phyloP scores from a whole-genome alignment of 53 echinoderm and acorn worm genomes.

The Echinarachnius parma region DNA sequence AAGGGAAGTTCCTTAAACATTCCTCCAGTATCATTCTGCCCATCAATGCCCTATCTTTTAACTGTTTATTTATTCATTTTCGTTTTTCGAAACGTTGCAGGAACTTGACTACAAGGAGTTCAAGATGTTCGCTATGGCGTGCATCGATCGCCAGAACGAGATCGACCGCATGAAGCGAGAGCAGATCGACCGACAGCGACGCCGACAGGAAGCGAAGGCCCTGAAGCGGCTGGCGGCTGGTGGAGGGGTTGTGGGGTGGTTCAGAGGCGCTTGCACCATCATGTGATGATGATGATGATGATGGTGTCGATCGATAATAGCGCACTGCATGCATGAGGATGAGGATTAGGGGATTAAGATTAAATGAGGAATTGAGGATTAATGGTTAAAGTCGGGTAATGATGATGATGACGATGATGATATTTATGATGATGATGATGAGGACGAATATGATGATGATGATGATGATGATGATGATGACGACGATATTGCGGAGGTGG shows the following conservation, averaged over 20 bases:
- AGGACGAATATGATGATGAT: neutral
- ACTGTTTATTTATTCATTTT: neutral
- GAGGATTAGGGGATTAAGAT: neutral
- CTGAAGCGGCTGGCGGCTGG: constrained; percentile 22
- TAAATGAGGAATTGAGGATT: no score
- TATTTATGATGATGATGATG: neutral
- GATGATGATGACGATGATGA: neutral
- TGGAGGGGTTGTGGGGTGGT: neutral
- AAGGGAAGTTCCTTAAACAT: no score
- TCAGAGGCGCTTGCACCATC: constrained; percentile 10
- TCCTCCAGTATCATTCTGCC: neutral
- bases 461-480: neutral
- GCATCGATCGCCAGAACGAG: constrained; percentile 93
- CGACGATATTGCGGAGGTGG: neutral
- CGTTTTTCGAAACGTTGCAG: constrained; percentile 25
- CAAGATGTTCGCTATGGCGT: constrained; percentile 99
- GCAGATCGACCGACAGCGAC: constrained; percentile 62
- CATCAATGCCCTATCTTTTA: neutral
- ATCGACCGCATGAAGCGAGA: constrained; percentile 80
- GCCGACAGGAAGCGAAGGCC: constrained; percentile 47
- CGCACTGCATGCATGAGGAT: no score
- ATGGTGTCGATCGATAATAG: neutral
- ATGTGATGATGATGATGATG: neutral
- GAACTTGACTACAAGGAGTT: constrained; percentile 97
- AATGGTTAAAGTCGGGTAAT: neutral